phyloP scores from a whole-genome alignment of 2,888 invertebrate genomes.

The Panopea generosa region DNA sequence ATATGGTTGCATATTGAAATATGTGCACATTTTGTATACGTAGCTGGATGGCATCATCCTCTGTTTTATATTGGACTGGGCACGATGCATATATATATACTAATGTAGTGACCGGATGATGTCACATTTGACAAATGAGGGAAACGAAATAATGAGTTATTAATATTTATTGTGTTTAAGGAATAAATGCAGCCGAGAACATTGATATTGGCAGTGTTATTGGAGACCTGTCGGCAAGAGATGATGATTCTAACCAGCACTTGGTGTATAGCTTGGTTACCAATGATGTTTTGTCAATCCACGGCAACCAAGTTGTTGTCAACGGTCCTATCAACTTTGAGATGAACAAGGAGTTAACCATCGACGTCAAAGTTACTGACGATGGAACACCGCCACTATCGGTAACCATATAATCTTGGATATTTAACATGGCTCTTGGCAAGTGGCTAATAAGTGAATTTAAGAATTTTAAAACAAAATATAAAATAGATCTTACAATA shows the following conservation, averaged over 20 bases:
- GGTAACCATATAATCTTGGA: constrained; percentile 40
- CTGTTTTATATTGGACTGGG: too few relatives aligned
- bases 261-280: constrained; percentile 53
- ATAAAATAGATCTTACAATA: too few relatives aligned
- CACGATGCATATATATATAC: too few relatives aligned
- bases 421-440: too few relatives aligned
- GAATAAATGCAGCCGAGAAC: constrained; percentile 18
- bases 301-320: constrained; percentile 61
- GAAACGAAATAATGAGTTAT: neutral
- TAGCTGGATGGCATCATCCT: too few relatives aligned
- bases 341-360: constrained; percentile 22
- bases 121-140: too few relatives aligned
- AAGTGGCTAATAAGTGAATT: too few relatives aligned
- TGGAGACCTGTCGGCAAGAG: constrained; percentile 62
- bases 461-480: too few relatives aligned
- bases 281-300: constrained; percentile 48
- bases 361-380: constrained; percentile 62
- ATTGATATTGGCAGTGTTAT: constrained; percentile 59
- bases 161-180: neutral
- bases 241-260: constrained; percentile 64
- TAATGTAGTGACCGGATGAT: too few relatives aligned
- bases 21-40: too few relatives aligned
- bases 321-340: constrained; percentile 68
- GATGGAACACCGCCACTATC: constrained; percentile 60
- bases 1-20: too few relatives aligned